phyloP scores from a whole-genome alignment of 2,113 vertebrate genomes.

The Percina caprodes region DNA sequence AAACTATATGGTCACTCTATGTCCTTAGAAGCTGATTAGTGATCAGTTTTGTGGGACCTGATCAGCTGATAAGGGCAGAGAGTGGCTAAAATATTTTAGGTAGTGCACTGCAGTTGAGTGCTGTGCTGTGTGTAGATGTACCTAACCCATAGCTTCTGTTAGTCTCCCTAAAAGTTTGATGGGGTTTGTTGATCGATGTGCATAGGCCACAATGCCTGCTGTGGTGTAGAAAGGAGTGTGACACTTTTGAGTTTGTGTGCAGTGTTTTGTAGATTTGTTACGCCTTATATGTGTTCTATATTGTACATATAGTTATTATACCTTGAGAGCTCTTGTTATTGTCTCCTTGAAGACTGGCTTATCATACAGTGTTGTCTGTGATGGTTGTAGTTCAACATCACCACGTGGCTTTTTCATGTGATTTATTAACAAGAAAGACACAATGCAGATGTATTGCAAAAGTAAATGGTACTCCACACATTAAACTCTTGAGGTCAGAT shows the following conservation, averaged over 20 bases:
- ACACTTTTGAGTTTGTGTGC: slow-evolving; percentile 69
- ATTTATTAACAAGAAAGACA: slow-evolving; percentile 29
- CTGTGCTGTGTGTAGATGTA: slow-evolving; percentile 81
- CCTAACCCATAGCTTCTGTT: slow-evolving; percentile 80
- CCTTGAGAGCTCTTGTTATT: slow-evolving; percentile 58
- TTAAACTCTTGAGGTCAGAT: slow-evolving; percentile 13
- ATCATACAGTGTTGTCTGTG: slow-evolving; percentile 66
- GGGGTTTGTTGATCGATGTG: slow-evolving; percentile 78
- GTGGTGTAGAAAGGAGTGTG: slow-evolving; percentile 77
- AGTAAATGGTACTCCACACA: neutral
- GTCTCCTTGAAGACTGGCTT: slow-evolving; percentile 52
- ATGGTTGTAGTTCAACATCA: slow-evolving; percentile 73
- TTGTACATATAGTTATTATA: slow-evolving; percentile 47
- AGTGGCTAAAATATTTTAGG: slow-evolving; percentile 50
- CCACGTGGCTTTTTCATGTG: slow-evolving; percentile 61
- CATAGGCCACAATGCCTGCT: slow-evolving; percentile 83
- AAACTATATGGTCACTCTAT: slow-evolving; percentile 56
- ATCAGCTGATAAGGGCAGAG: slow-evolving; percentile 64
- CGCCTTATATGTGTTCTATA: slow-evolving; percentile 75
- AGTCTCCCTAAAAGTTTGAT: slow-evolving; percentile 75
- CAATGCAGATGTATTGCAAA: neutral
- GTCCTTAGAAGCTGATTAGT: slow-evolving; percentile 65
- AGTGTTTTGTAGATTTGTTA: slow-evolving; percentile 77
- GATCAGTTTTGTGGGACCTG: slow-evolving; percentile 41
- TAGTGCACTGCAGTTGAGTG: slow-evolving; percentile 73